Conservation (phyloP, 1,140 invertebrate genomes). For the Condylostylus longicornis region DNA sequence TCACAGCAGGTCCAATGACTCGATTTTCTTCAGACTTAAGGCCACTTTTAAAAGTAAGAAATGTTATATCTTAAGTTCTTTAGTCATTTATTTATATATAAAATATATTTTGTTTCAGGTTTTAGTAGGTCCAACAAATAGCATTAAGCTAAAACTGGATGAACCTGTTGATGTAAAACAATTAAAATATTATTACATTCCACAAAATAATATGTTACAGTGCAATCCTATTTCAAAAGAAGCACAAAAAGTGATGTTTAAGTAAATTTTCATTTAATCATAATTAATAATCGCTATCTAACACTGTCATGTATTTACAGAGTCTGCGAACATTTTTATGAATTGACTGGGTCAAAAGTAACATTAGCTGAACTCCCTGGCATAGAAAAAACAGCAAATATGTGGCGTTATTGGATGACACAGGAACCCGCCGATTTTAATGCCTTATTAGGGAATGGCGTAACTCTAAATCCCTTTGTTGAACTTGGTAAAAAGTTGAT, state of each 20-base stretch:
- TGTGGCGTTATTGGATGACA: constrained; percentile 64
- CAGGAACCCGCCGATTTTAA: constrained; percentile 49
- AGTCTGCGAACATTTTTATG: constrained; percentile 2
- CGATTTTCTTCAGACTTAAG: constrained; percentile 58
- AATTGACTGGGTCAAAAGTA: constrained; percentile 16
- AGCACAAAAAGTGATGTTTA: constrained; percentile 46
- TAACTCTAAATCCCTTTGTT: constrained; percentile 35
- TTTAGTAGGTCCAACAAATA: constrained; percentile 17
- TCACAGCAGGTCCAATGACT: constrained; percentile 61
- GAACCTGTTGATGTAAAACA: constrained; percentile 45
- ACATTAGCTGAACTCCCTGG: constrained; percentile 36
- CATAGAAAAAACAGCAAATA: constrained; percentile 43
- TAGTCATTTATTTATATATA: constrained; percentile 5
- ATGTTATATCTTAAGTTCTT: constrained; percentile 32
- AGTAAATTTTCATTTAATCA: constrained; percentile 17
- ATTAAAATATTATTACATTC: constrained; percentile 64
- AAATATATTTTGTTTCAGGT: constrained; percentile 19
- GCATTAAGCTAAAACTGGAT: constrained; percentile 28
- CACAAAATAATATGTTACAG: constrained; percentile 47
- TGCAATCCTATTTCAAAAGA: constrained; percentile 54
- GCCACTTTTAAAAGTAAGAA: constrained; percentile 50
- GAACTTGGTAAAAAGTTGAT: constrained; percentile 44
- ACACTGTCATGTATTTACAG: background rate
- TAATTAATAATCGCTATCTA: background rate
- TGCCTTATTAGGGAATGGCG: constrained; percentile 42